Evolutionary conservation across 64 coral and sea anemone species (phyloP), one percentile per base, ranked within the genome.

Genomic region (Montipora cactus): DNA sequence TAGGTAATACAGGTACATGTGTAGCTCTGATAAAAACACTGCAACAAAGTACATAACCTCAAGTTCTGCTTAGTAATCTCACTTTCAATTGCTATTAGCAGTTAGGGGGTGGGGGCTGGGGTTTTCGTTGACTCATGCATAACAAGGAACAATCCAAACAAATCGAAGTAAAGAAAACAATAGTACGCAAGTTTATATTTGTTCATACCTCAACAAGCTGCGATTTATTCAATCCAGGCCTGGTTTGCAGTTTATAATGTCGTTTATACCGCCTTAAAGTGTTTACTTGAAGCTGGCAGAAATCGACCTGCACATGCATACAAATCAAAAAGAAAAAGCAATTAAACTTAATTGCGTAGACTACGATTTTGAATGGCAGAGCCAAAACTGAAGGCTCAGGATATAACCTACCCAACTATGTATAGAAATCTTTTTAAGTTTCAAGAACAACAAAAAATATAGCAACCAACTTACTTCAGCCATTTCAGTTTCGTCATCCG

Each of bases 191-290:
- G 52, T 64, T 4, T 15, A 64, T 22, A n/a, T 5, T 71, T 71
- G 20, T 88, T 25, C 84, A 73, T 94, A 99, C 98, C 98, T 99
- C 98, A 53, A 99, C 98, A 83, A 99, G 95, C 75, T 99, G 98
- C 15, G 98, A 92, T 93, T 99, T 99, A 80, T 99, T 99, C 19
- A 96, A 15, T 75, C 98, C 98, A 44, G 88, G 98, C 70, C 92
- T 88, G 57, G 98, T 95, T 92, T 99, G 98, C 57, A 99, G 78
- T 79, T 99, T 99, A 62, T 94, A 99, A 85, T 99, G 98, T 66
- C 98, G 85, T 90, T 96, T 99, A 62, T 99, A 99, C n/a, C 98
- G 92, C 71, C 98, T 69, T 77, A 99, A 68, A 55, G 98, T 99
- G 79, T 96, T 99, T 21, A 96, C 95, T 84, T 96, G 98, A 13